These are phyloP conservation scores for Porites lobata DNA, from an alignment of 92 coral and sea anemone genomes.

Conservation along the genomic window DNA sequence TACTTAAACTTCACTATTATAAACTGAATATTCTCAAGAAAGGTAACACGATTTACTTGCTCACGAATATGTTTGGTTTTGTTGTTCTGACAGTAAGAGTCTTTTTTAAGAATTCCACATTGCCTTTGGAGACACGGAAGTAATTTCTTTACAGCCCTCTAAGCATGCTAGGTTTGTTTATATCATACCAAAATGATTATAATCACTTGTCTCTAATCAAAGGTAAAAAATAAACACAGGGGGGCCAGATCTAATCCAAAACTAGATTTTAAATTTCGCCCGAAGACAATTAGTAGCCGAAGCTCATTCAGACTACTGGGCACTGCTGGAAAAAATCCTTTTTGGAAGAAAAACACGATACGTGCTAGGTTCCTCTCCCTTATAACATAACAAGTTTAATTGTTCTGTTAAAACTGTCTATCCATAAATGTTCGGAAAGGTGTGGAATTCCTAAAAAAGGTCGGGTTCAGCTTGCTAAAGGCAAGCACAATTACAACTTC, in stretches of 20 bases:
- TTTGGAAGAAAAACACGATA: neutral
- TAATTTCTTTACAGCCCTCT: neutral
- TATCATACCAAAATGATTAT: no score
- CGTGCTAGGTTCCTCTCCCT: no score
- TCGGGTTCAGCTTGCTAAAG: neutral
- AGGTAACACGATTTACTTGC: neutral
- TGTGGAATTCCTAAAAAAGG: slow-evolving; percentile 34
- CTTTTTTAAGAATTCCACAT: slow-evolving; percentile 27
- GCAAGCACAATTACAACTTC: neutral
- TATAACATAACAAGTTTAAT: neutral
- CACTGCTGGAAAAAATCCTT: no score
- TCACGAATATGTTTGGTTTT: neutral
- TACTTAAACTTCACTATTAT: neutral
- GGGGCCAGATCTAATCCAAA: no score
- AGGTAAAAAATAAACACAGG: no score
- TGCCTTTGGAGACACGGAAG: neutral
- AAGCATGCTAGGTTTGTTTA: no score
- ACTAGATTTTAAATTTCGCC: no score
- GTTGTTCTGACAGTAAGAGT: slow-evolving; percentile 12
- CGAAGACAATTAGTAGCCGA: no score
- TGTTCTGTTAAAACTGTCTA: neutral
- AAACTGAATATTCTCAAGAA: neutral
- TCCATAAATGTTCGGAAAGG: neutral
- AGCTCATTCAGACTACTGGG: no score
- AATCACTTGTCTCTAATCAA: no score